Conservation (phyloP, 2,888 invertebrate genomes). For the Arge pagana region DNA sequence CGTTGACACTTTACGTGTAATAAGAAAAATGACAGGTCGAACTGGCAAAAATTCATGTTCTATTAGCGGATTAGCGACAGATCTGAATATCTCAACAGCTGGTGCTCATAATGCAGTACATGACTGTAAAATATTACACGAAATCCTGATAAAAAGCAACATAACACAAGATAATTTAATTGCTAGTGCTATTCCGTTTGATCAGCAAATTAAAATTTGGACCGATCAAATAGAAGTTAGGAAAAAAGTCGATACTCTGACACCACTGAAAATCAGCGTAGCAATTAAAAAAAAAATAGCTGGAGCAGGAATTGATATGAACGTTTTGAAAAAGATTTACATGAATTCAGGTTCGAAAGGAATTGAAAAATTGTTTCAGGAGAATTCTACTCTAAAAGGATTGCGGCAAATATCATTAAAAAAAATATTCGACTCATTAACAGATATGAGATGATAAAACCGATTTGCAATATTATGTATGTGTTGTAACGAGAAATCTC, state of each 20-base stretch:
- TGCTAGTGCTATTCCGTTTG: too few relatives aligned
- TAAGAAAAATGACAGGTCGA: constrained; percentile 5
- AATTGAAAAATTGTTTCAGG: too few relatives aligned
- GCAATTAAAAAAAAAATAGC: background rate
- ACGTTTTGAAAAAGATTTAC: too few relatives aligned
- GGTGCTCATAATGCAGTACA: constrained; percentile 4
- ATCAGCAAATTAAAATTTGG: background rate
- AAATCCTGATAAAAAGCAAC: background rate
- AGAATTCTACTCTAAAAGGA: too few relatives aligned
- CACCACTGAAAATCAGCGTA: background rate
- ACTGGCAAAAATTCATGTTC: constrained; percentile 4
- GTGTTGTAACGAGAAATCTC: too few relatives aligned
- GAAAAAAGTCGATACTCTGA: background rate
- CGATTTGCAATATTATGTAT: too few relatives aligned
- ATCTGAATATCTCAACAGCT: background rate
- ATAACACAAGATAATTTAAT: background rate
- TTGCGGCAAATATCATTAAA: too few relatives aligned
- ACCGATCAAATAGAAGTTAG: background rate
- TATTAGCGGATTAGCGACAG: constrained; percentile 8
- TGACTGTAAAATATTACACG: background rate
- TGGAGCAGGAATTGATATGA: background rate
- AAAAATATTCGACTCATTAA: too few relatives aligned
- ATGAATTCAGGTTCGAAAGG: too few relatives aligned
- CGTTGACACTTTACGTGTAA: constrained; percentile 9
- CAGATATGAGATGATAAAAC: too few relatives aligned